Conservation (phyloP, 2,113 vertebrate genomes). For the Octodon degus region DNA sequence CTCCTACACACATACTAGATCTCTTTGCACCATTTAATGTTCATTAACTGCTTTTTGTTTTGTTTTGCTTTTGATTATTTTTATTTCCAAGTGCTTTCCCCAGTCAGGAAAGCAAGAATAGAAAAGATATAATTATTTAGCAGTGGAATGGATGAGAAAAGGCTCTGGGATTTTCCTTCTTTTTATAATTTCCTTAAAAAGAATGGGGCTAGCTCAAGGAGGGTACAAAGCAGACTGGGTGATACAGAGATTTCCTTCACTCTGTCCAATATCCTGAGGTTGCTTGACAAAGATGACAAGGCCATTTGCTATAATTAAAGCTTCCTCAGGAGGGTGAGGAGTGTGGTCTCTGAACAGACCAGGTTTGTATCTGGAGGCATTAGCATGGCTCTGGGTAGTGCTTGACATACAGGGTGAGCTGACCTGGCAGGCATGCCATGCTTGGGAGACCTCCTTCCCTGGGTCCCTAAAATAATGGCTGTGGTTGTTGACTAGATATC, state of each 20-base stretch:
- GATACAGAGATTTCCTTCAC: slow-evolving; percentile 1
- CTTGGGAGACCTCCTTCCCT: neutral
- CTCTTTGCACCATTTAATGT: slow-evolving; percentile 42
- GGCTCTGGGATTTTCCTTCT: slow-evolving; percentile 39
- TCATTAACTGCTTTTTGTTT: slow-evolving; percentile 49
- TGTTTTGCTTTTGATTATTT: slow-evolving; percentile 58
- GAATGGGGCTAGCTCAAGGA: slow-evolving; percentile 14
- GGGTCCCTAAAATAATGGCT: neutral
- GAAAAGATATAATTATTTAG: slow-evolving; percentile 46
- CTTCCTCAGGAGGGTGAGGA: neutral
- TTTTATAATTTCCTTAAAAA: slow-evolving; percentile 61
- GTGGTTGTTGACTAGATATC: neutral
- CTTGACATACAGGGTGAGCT: neutral
- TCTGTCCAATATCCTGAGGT: slow-evolving; percentile 17
- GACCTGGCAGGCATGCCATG: neutral
- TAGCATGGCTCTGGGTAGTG: neutral
- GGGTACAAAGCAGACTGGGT: slow-evolving; percentile 4
- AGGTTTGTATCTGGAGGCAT: slow-evolving; percentile 24
- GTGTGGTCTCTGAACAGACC: slow-evolving; percentile 27
- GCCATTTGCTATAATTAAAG: slow-evolving; percentile 60
- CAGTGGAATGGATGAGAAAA: neutral
- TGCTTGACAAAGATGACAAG: slow-evolving; percentile 50
- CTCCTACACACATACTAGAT: neutral
- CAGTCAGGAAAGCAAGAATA: slow-evolving; percentile 8
- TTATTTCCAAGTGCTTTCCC: slow-evolving; percentile 56